Conservation (phyloP, 2,113 vertebrate genomes). For the Malurus elegans region DNA sequence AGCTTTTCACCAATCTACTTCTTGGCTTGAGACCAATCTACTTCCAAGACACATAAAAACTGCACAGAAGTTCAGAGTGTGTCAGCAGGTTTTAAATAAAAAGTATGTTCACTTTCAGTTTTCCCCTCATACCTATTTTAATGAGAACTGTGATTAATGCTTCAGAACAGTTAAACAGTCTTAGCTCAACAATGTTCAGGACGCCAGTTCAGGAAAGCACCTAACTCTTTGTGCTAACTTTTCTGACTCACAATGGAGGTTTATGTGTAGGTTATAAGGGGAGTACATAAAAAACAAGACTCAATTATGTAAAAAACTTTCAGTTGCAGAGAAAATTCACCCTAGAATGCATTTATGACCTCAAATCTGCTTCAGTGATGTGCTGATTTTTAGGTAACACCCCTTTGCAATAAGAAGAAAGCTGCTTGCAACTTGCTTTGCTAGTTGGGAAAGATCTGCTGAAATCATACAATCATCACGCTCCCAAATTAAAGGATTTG, state of each 20-base stretch:
- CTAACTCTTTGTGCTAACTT: not conserved
- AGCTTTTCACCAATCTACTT: not conserved
- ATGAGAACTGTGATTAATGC: not conserved
- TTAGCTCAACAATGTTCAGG: not conserved
- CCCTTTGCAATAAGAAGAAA: not conserved
- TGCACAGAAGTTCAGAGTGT: not conserved
- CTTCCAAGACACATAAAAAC: not conserved
- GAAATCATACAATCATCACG: not conserved
- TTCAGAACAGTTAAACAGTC: not conserved
- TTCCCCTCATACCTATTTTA: not conserved
- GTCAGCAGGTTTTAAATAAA: not conserved
- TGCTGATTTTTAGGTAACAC: not conserved
- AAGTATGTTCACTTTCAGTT: rapidly evolving
- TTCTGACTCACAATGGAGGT: not conserved
- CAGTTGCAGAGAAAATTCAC: not conserved
- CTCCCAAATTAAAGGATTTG: not conserved
- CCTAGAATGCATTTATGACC: not conserved
- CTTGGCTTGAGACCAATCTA: not conserved
- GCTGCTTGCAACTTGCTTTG: not conserved
- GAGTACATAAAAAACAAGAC: not conserved
- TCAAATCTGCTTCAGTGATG: not conserved
- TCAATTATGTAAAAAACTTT: not conserved
- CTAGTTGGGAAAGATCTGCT: not conserved
- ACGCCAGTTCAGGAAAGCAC: not conserved
- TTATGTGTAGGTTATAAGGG: not conserved